These are phyloP conservation scores for Myripristis jacobus DNA, from an alignment of 2,797 vertebrate species.

Conservation along the genomic window DNA sequence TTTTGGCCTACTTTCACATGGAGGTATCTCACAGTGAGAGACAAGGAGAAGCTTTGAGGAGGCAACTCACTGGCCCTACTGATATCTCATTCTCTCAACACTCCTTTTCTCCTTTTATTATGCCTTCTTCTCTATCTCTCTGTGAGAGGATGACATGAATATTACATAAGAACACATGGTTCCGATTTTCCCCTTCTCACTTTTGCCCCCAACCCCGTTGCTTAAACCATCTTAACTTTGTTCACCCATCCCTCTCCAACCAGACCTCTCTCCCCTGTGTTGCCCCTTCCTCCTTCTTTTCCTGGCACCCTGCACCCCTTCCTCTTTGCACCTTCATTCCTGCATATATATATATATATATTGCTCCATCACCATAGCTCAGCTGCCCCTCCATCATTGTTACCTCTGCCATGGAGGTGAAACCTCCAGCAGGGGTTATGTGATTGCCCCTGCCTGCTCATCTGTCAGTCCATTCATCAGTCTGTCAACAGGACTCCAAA, in stretches of 20 bases:
- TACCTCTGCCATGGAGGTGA: no score
- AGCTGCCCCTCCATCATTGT: neutral
- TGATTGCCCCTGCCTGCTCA: no score
- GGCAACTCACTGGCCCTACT: conserved; percentile 42
- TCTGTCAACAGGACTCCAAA: no score
- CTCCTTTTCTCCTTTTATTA: conserved; percentile 35
- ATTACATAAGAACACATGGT: conserved; percentile 69
- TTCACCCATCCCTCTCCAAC: conserved; percentile 36
- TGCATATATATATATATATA: neutral
- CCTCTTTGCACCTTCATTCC: neutral
- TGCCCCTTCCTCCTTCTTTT: conserved; percentile 8
- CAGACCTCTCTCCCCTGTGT: conserved; percentile 25
- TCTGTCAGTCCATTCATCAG: no score
- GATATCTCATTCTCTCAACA: conserved; percentile 48
- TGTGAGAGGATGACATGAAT: conserved; percentile 52
- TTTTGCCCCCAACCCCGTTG: conserved; percentile 30
- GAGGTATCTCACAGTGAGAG: conserved; percentile 46
- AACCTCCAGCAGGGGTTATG: no score
- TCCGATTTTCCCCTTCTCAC: conserved; percentile 64
- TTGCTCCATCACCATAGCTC: neutral
- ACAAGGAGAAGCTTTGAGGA: conserved; percentile 37
- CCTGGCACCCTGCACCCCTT: neutral
- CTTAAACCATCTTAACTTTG: conserved; percentile 48
- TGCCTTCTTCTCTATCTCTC: conserved; percentile 36
- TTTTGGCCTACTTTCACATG: conserved; percentile 41